phyloP scores from a whole-genome alignment of 2,113 vertebrate genomes.

The Callipepla californica region DNA sequence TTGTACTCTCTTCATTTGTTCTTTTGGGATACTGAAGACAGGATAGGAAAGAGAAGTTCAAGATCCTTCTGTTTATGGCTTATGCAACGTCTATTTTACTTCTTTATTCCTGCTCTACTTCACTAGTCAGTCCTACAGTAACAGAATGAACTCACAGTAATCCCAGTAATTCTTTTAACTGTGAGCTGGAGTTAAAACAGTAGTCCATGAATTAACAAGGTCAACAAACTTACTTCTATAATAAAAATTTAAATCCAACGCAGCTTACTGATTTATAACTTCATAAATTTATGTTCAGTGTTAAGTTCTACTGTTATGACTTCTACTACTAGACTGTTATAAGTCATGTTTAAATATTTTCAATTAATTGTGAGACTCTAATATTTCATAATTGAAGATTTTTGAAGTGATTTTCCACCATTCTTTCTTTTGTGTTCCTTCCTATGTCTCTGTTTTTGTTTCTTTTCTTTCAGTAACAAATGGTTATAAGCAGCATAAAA shows the following conservation, averaged over 20 bases:
- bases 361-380: neutral
- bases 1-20: neutral
- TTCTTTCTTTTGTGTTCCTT: neutral
- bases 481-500: neutral
- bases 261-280: neutral
- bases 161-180: neutral
- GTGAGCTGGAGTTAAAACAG: no score
- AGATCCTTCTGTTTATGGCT: neutral
- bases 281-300: neutral
- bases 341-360: accelerated
- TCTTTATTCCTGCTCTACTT: neutral
- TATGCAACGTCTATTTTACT: neutral
- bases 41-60: neutral
- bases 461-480: neutral
- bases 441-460: neutral
- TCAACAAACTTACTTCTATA: neutral
- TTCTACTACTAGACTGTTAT: neutral
- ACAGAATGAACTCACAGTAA: neutral
- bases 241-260: neutral
- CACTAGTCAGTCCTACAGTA: neutral
- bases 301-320: neutral
- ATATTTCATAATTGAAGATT: neutral
- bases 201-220: neutral
- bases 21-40: neutral
- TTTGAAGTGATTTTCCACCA: neutral